A percentile compares a stretch with the other conserved stretches of the same genome.
Evolutionary conservation across 2,113 vertebrate genomes (phyloP).

Genomic region (Callaeas wilsoni): DNA sequence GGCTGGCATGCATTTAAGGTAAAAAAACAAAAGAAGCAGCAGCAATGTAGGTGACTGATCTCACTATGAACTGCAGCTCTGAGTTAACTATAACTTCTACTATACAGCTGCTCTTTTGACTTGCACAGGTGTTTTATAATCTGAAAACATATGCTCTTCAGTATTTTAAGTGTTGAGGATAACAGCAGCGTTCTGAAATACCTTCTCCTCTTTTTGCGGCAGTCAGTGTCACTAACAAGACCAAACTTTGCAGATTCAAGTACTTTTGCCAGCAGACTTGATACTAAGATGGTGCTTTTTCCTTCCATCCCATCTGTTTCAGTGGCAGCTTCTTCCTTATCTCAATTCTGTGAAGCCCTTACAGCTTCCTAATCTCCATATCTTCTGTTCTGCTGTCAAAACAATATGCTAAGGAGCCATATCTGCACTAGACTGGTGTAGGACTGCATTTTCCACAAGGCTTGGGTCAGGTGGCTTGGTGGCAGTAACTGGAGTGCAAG

Average conservation of each 20-base stretch:
- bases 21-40: not conserved
- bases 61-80: not conserved
- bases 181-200: not conserved
- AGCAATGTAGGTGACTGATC: not conserved
- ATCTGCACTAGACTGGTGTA: not conserved
- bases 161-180: not conserved
- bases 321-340: not conserved
- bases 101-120: not conserved
- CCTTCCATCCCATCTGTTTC: not conserved
- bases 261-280: not conserved
- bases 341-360: not conserved
- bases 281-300: not conserved
- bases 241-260: not conserved
- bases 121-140: not conserved
- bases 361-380: not conserved
- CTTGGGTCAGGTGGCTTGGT: not conserved
- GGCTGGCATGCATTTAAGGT: not conserved
- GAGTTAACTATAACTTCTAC: not conserved
- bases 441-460: not conserved
- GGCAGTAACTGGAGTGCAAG: not conserved
- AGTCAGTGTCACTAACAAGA: not conserved
- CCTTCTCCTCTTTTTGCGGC: not conserved
- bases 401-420: not conserved
- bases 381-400: slow-evolving; percentile 15
- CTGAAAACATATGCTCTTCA: not conserved